These are phyloP conservation scores for Dendrophyllia cribrosa DNA, from an alignment of 64 coral and sea anemone species.

Conservation along the genomic window DNA sequence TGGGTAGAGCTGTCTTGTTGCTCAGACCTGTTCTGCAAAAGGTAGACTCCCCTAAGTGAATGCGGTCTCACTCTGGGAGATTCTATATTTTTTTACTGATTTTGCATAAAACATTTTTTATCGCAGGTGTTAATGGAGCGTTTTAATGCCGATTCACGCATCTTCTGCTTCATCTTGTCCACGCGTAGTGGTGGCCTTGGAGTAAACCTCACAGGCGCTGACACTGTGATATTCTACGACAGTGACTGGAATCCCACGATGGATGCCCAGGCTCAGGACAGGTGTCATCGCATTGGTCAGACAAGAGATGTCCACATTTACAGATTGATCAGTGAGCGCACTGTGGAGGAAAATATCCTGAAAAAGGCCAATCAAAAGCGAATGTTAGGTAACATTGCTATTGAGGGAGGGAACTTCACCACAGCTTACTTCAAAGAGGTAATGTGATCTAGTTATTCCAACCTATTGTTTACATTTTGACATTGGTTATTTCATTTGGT, in stretches of 20 bases:
- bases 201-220: constrained; percentile 96
- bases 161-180: constrained; percentile 98
- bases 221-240: constrained; percentile 98
- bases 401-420: constrained; percentile 98
- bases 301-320: constrained; percentile 99
- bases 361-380: constrained; percentile 98
- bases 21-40: too few relatives aligned
- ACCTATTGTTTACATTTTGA: too few relatives aligned
- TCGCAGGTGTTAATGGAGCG: constrained; percentile 97
- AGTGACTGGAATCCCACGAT: constrained; percentile 99
- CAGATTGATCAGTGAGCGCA: constrained; percentile 93
- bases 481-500: too few relatives aligned
- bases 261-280: constrained; percentile 98
- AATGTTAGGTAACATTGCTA: constrained; percentile 94
- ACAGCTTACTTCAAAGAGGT: constrained; percentile 96
- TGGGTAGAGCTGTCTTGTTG: too few relatives aligned
- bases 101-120: background rate
- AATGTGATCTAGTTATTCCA: background rate
- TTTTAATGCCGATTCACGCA: constrained; percentile 93
- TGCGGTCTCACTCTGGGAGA: too few relatives aligned
- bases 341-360: constrained; percentile 96
- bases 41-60: too few relatives aligned
- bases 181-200: constrained; percentile 97
- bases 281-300: constrained; percentile 98
- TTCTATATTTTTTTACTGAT: too few relatives aligned